phyloP scores from a whole-genome alignment of 2,797 vertebrate genomes.

The Oceanodroma leucorhoa region DNA sequence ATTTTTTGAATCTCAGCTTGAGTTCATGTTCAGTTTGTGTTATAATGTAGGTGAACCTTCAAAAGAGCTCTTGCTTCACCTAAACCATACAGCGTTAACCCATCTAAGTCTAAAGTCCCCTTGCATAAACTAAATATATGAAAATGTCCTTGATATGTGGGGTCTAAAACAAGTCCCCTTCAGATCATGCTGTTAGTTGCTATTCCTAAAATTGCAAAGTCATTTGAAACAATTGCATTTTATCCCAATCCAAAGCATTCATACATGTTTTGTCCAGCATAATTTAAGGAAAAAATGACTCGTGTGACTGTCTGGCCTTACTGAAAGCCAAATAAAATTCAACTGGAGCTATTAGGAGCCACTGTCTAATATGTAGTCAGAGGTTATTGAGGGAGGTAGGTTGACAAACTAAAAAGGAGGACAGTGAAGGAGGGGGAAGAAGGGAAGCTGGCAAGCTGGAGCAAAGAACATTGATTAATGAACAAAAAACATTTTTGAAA shows the following conservation, averaged over 20 bases:
- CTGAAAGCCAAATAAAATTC: constrained; percentile 28
- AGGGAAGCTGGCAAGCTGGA: constrained; percentile 64
- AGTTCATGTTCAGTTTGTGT: background rate
- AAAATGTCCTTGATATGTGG: background rate
- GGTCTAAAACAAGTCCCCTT: background rate
- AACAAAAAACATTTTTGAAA: constrained; percentile 76
- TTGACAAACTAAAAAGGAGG: constrained; percentile 53
- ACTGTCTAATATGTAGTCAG: background rate
- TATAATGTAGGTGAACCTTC: background rate
- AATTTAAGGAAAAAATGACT: background rate
- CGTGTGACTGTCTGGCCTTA: background rate
- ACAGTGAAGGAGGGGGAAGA: constrained; percentile 53
- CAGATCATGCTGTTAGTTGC: background rate
- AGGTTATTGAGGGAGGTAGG: background rate
- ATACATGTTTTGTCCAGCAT: background rate
- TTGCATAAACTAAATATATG: background rate
- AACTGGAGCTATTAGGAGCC: constrained; percentile 1
- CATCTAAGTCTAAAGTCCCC: background rate
- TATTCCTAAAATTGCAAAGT: background rate
- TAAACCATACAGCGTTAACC: background rate
- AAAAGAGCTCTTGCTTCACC: background rate
- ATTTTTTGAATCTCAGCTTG: background rate
- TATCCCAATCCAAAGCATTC: background rate
- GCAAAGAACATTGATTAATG: constrained; percentile 76
- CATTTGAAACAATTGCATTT: background rate